Percentiles rank a stretch among this genome's conserved stretches.
These are phyloP conservation scores for Desoria tigrina DNA, from an alignment of 2,888 invertebrate genomes.

Conservation along the genomic window DNA sequence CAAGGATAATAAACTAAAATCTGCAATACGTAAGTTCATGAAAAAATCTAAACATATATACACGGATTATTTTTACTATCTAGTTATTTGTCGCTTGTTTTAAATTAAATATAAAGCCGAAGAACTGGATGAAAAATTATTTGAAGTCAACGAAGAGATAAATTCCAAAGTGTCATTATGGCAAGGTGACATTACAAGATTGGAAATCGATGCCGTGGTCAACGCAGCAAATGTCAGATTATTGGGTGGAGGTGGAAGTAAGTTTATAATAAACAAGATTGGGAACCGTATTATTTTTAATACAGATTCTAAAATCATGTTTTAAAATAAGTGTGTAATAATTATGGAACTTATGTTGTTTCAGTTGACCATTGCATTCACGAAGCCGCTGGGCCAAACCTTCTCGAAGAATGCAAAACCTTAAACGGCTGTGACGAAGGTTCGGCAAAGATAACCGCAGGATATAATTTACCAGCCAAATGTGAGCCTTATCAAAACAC, in stretches of 20 bases:
- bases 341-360: conserved; percentile 20
- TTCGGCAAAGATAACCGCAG: conserved; percentile 77
- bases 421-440: conserved; percentile 72
- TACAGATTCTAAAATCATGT: not conserved
- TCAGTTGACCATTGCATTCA: conserved; percentile 87
- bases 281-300: not conserved
- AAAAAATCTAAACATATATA: too few relatives aligned
- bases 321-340: not conserved
- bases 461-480: conserved; percentile 78
- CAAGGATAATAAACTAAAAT: too few relatives aligned
- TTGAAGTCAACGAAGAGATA: not conserved
- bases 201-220: conserved; percentile 83
- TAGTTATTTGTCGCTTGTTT: too few relatives aligned
- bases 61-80: too few relatives aligned
- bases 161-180: conserved; percentile 56
- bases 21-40: too few relatives aligned
- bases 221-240: conserved; percentile 81
- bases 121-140: too few relatives aligned
- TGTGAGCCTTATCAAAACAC: conserved; percentile 58
- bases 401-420: conserved; percentile 68
- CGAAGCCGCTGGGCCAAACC: conserved; percentile 69
- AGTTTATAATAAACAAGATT: not conserved
- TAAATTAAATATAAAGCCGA: too few relatives aligned
- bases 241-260: conserved; percentile 72
- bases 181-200: conserved; percentile 76